phyloP scores from a whole-genome alignment of 2,888 invertebrate species.

The Gandaritis pyraliata region DNA sequence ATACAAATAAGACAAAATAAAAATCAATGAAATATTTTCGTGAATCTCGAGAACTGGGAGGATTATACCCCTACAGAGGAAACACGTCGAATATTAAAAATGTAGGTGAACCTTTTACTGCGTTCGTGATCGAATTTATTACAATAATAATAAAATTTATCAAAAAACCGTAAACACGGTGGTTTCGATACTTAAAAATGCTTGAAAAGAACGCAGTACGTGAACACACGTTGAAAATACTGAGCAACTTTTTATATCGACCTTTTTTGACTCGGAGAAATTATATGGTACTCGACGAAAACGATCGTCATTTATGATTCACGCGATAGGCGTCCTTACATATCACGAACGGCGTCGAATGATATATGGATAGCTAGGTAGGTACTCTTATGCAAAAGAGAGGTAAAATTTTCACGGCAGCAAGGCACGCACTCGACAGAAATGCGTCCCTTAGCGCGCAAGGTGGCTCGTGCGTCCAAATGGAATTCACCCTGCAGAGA shows the following conservation, averaged over 20 bases:
- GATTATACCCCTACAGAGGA: conserved; percentile 39
- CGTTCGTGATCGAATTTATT: conserved; percentile 49
- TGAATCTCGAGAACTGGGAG: conserved; percentile 35
- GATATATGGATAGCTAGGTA: conserved; percentile 67
- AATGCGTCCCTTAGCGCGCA: conserved; percentile 68
- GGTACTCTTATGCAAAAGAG: conserved; percentile 74
- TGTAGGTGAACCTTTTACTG: conserved; percentile 48
- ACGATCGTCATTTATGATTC: conserved; percentile 77
- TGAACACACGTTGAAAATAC: conserved; percentile 52
- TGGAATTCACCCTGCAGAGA: conserved; percentile 73
- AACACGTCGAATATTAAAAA: conserved; percentile 48
- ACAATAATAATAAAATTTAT: conserved; percentile 48
- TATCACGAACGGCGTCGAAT: conserved; percentile 66
- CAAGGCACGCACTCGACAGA: conserved; percentile 62
- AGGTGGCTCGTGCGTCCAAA: conserved; percentile 62
- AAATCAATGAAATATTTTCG: conserved; percentile 51
- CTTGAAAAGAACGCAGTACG: conserved; percentile 41
- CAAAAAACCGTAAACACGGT: conserved; percentile 48
- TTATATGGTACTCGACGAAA: conserved; percentile 67
- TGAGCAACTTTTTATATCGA: conserved; percentile 40
- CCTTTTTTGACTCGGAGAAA: conserved; percentile 55
- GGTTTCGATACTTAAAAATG: conserved; percentile 34
- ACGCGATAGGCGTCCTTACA: conserved; percentile 70
- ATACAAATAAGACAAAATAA: conserved; percentile 58
- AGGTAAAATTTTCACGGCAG: conserved; percentile 71